Percentiles rank a stretch among this genome's conserved stretches.
phyloP scores from a whole-genome alignment of 2,888 invertebrate species.

The Drosophila sordidapex region DNA sequence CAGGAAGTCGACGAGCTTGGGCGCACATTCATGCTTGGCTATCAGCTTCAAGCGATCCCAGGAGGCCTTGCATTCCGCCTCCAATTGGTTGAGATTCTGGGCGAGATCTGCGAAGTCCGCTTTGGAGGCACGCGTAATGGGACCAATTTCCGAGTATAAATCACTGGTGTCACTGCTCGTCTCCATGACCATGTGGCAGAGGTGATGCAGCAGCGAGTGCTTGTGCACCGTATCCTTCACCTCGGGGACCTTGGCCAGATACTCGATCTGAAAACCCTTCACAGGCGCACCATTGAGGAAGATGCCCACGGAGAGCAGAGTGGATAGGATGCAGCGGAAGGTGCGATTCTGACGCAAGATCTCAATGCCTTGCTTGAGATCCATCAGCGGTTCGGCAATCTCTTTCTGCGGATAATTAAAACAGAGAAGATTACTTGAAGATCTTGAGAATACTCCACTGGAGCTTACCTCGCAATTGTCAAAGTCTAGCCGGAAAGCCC shows the following conservation, averaged over 20 bases:
- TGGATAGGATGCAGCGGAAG: constrained; percentile 97
- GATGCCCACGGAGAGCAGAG: constrained; percentile 97
- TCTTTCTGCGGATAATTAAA: constrained; percentile 88
- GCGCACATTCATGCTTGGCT: constrained; percentile 96
- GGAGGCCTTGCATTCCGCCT: constrained; percentile 97
- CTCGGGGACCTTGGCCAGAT: constrained; percentile 98
- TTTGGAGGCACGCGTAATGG: constrained; percentile 95
- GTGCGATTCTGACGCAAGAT: constrained; percentile 96
- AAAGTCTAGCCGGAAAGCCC: constrained; percentile 99
- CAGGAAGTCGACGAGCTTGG: constrained; percentile 97
- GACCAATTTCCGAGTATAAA: constrained; percentile 98
- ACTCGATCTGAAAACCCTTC: constrained; percentile 98
- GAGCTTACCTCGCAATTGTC: constrained; percentile 94
- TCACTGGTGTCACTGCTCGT: constrained; percentile 98
- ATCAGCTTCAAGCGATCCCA: constrained; percentile 98
- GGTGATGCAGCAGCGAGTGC: constrained; percentile 98
- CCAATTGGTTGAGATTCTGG: constrained; percentile 93
- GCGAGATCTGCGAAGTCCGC: constrained; percentile 97
- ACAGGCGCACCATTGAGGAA: constrained; percentile 97
- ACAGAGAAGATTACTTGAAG: neutral
- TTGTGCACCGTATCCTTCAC: constrained; percentile 99
- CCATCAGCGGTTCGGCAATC: constrained; percentile 99
- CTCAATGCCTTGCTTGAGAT: constrained; percentile 98
- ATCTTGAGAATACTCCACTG: too few relatives aligned
- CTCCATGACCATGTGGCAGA: constrained; percentile 98